phyloP scores from a whole-genome alignment of 2,888 invertebrate genomes.

The Cryptocheilus praepositus region DNA sequence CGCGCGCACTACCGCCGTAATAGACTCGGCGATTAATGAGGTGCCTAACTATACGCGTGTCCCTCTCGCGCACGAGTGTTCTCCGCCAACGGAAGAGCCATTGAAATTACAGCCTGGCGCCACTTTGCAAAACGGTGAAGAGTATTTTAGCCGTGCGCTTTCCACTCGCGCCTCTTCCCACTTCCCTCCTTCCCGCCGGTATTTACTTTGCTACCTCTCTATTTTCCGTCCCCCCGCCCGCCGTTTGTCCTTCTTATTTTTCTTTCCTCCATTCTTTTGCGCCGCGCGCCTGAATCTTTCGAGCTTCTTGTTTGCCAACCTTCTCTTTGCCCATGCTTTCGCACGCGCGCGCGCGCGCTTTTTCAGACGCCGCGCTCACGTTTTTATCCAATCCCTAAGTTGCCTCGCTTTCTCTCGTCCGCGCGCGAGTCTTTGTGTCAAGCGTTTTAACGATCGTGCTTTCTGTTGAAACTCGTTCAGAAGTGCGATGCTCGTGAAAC shows the following conservation, averaged over 20 bases:
- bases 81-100: background rate
- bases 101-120: conserved; percentile 3
- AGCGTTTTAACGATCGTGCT: background rate
- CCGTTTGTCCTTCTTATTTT: too few species aligned
- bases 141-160: background rate
- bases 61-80: too few species aligned
- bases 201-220: background rate
- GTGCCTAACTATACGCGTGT: too few species aligned
- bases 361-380: too few species aligned
- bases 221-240: background rate
- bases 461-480: too few species aligned
- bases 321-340: background rate
- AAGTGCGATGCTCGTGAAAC: too few species aligned
- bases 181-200: background rate
- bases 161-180: background rate
- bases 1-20: too few species aligned
- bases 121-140: background rate
- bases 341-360: too few species aligned
- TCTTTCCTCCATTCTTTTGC: background rate
- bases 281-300: background rate
- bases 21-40: too few species aligned
- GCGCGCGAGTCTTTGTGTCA: background rate
- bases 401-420: background rate
- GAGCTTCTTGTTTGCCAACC: too few species aligned
- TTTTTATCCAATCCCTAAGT: too few species aligned